Conservation (phyloP, 1,140 invertebrate genomes). For the Euwallacea fornicatus region DNA sequence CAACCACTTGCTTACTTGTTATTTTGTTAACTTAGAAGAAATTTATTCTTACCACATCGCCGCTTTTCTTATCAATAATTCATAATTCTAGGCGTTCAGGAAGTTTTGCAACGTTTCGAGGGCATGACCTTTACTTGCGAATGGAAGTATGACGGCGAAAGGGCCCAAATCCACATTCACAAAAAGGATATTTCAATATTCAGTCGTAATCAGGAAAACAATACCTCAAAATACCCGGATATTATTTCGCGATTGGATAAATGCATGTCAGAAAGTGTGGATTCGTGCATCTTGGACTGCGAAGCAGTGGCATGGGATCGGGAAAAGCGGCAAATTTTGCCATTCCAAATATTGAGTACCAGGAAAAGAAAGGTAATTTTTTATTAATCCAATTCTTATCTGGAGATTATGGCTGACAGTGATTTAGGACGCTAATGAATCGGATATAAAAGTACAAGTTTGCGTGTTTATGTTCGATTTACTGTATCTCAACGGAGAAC, state of each 20-base stretch:
- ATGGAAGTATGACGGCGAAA: conserved; percentile 99
- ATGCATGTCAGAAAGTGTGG: conserved; percentile 64
- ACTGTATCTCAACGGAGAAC: conserved; percentile 88
- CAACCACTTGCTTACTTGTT: too few species aligned
- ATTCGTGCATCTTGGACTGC: conserved; percentile 91
- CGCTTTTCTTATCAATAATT: too few species aligned
- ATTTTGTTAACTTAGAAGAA: too few species aligned
- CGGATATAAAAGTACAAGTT: conserved; percentile 95
- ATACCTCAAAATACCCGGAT: conserved; percentile 98
- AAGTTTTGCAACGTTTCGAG: conserved; percentile 91
- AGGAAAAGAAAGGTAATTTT: conserved; percentile 85
- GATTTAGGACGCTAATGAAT: conserved; percentile 77
- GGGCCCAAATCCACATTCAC: conserved; percentile 87
- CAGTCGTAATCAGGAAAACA: conserved; percentile 97
- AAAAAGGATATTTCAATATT: conserved; percentile 79
- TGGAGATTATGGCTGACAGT: neutral
- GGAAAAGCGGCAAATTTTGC: conserved; percentile 87
- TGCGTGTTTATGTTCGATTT: conserved; percentile 98
- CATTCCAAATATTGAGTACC: conserved; percentile 96
- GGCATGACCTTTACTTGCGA: conserved; percentile 95
- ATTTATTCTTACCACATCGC: too few species aligned
- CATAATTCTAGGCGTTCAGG: conserved; percentile 63
- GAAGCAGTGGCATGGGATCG: conserved; percentile 97
- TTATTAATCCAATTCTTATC: neutral
- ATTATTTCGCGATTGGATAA: conserved; percentile 75